phyloP scores from a whole-genome alignment of 2,113 vertebrate species.

The Eidolon helvum region DNA sequence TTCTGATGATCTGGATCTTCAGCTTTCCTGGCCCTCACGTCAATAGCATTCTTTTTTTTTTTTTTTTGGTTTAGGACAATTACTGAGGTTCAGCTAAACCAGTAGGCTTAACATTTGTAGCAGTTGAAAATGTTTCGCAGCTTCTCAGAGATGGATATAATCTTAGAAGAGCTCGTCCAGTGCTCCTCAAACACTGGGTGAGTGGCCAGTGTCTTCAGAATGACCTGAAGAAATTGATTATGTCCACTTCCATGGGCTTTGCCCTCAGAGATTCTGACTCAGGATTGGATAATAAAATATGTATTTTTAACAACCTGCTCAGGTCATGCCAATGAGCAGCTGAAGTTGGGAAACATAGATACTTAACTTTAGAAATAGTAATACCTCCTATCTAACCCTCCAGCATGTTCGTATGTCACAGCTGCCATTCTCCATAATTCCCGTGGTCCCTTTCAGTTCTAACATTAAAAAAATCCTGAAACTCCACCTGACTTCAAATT shows the following conservation, averaged over 20 bases:
- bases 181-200: not conserved
- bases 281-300: not conserved
- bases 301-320: not conserved
- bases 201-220: not conserved
- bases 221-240: not conserved
- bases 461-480: not conserved
- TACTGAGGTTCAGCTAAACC: not conserved
- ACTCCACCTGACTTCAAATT: not conserved
- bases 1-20: not conserved
- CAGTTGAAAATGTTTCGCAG: not conserved
- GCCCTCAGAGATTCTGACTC: not conserved
- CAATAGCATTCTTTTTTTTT: too few species aligned
- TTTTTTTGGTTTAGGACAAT: not conserved
- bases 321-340: not conserved
- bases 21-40: not conserved
- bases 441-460: not conserved
- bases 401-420: not conserved
- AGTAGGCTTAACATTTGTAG: not conserved
- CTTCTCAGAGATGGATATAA: not conserved
- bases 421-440: not conserved
- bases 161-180: not conserved
- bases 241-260: not conserved
- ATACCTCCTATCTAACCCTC: not conserved
- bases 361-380: not conserved
- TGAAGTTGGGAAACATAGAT: not conserved